phyloP scores from a whole-genome alignment of 2,888 invertebrate species.

The Cephus sareptanus region DNA sequence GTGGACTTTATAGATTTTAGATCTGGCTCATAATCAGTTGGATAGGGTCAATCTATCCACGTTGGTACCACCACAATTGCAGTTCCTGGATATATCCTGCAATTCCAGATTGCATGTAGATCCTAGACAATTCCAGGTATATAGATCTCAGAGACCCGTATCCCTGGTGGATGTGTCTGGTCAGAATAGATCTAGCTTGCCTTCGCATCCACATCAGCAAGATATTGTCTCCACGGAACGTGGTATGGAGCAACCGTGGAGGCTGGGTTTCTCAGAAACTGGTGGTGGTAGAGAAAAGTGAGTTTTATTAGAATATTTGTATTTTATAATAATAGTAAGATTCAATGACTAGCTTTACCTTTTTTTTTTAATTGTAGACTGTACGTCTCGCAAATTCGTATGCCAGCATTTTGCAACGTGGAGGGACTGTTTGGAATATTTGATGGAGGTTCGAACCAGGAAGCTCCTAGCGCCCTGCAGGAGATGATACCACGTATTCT shows the following conservation, averaged over 20 bases:
- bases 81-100: slow-evolving; percentile 87
- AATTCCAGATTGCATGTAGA: slow-evolving; percentile 86
- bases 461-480: slow-evolving; percentile 77
- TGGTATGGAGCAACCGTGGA: slow-evolving; percentile 78
- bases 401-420: slow-evolving; percentile 82
- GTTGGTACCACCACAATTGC: slow-evolving; percentile 83
- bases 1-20: slow-evolving; percentile 70
- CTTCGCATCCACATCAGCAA: slow-evolving; percentile 67
- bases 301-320: slow-evolving; percentile 10
- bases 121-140: slow-evolving; percentile 82
- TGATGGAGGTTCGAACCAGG: slow-evolving; percentile 80
- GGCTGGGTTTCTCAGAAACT: slow-evolving; percentile 86
- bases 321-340: background rate
- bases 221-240: slow-evolving; percentile 67
- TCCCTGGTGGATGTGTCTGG: slow-evolving; percentile 88
- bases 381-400: slow-evolving; percentile 81
- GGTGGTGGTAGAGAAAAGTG: slow-evolving; percentile 77
- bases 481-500: slow-evolving; percentile 83
- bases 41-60: slow-evolving; percentile 82
- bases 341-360: background rate
- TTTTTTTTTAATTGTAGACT: slow-evolving; percentile 63
- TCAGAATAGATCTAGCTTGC: slow-evolving; percentile 76
- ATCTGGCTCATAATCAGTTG: slow-evolving; percentile 87
- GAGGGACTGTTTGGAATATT: slow-evolving; percentile 88
- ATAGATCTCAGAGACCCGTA: slow-evolving; percentile 82